Conservation (phyloP, 1,140 invertebrate genomes). For the Drosophila trapezifrons region DNA sequence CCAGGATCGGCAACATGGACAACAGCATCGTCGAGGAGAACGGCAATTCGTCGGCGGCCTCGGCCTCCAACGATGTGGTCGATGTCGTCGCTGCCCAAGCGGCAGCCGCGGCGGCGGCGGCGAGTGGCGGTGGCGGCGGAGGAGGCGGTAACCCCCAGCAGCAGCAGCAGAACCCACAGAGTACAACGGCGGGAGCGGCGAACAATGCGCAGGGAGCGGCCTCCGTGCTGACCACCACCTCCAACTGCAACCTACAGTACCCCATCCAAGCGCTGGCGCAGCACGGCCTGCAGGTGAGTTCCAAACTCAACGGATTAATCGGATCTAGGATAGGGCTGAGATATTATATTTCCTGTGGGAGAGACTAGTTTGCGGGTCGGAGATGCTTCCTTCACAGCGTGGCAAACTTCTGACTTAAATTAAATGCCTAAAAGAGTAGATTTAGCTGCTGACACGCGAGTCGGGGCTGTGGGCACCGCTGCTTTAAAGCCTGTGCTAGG, state of each 20-base stretch:
- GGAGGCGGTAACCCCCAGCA: constrained; percentile 49
- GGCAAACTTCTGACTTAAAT: too few relatives aligned
- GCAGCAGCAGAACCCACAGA: constrained; percentile 72
- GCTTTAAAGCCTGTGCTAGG: too few relatives aligned
- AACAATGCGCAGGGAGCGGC: constrained; percentile 57
- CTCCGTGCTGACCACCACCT: constrained; percentile 76
- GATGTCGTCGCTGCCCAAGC: constrained; percentile 84
- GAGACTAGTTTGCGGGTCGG: too few relatives aligned
- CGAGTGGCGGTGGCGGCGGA: constrained; percentile 65
- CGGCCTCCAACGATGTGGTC: constrained; percentile 84
- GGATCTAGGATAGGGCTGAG: too few relatives aligned
- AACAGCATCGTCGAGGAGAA: constrained; percentile 95
- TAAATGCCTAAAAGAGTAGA: too few relatives aligned
- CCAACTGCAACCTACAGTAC: constrained; percentile 80
- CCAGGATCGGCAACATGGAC: constrained; percentile 90
- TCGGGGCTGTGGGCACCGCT: too few relatives aligned
- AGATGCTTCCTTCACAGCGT: too few relatives aligned
- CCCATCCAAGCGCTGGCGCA: constrained; percentile 64
- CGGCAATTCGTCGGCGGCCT: constrained; percentile 86
- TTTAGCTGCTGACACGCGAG: too few relatives aligned
- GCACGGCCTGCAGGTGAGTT: constrained; percentile 76
- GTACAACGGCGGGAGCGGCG: constrained; percentile 69
- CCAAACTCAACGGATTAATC: too few relatives aligned
- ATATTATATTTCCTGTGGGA: too few relatives aligned
- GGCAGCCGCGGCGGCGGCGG: constrained; percentile 49